These are phyloP conservation scores for Amblyornis subalaris DNA, from an alignment of 2,113 vertebrate species.

Conservation along the genomic window DNA sequence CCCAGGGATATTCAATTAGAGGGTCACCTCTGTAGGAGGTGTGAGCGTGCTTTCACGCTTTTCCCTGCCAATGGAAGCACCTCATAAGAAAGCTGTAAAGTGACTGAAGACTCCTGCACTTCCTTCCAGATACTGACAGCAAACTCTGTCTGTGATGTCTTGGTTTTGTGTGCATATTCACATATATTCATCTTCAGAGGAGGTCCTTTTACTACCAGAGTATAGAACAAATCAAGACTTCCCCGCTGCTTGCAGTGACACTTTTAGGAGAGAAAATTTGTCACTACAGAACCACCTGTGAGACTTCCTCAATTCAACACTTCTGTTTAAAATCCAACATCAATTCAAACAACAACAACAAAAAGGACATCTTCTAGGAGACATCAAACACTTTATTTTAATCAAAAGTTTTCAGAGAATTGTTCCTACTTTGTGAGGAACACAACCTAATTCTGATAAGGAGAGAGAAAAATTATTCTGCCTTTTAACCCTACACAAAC, in stretches of 20 bases:
- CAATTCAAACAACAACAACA: neutral
- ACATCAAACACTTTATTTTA: neutral
- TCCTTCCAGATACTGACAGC: constrained; percentile 1
- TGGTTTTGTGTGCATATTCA: neutral
- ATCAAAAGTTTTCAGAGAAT: neutral
- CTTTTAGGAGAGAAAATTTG: neutral
- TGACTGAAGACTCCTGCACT: constrained; percentile 33
- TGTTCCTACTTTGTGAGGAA: neutral
- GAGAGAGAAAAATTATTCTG: neutral
- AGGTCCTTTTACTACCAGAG: neutral
- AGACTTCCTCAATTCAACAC: neutral
- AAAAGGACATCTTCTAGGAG: neutral
- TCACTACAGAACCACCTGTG: neutral
- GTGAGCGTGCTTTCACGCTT: neutral
- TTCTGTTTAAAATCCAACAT: neutral
- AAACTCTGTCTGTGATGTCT: constrained; percentile 1
- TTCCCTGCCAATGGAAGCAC: constrained; percentile 10
- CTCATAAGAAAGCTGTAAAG: constrained; percentile 37
- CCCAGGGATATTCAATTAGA: constrained; percentile 51
- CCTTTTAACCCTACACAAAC: neutral
- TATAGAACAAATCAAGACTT: neutral
- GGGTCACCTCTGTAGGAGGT: neutral
- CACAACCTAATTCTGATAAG: neutral
- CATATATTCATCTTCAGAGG: neutral
- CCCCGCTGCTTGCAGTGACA: neutral